Conservation (phyloP, 2,888 invertebrate species). For the Merodon equestris region DNA sequence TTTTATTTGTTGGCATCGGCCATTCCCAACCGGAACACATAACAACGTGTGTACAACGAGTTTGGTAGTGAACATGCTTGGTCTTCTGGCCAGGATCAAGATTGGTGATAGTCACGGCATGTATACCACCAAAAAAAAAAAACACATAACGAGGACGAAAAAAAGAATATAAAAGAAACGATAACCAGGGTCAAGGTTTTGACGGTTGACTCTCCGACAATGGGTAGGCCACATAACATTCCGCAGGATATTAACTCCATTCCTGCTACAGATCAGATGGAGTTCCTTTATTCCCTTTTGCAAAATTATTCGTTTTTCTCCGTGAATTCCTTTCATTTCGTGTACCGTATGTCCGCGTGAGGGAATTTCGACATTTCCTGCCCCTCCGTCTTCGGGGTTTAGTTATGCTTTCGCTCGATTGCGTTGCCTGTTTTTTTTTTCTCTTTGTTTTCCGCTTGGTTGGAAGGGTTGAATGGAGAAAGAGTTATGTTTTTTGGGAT, state of each 20-base stretch:
- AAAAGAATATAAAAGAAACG: constrained; percentile 12
- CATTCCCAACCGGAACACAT: constrained; percentile 43
- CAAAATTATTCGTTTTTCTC: constrained; percentile 17
- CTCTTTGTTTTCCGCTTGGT: too few relatives aligned
- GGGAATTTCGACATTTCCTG: constrained; percentile 30
- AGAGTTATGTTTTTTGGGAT: constrained; percentile 12
- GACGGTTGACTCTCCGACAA: constrained; percentile 64
- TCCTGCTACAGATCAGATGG: constrained; percentile 54
- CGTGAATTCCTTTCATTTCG: constrained; percentile 46
- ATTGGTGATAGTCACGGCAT: constrained; percentile 27
- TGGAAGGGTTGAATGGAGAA: not conserved
- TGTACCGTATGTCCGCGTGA: constrained; percentile 27
- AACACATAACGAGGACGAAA: constrained; percentile 2
- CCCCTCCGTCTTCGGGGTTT: constrained; percentile 18
- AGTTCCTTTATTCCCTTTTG: constrained; percentile 34
- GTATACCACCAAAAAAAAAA: not conserved
- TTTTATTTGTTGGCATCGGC: constrained; percentile 19
- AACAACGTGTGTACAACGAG: constrained; percentile 59
- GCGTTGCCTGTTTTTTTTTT: constrained; percentile 41
- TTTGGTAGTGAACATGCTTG: constrained; percentile 54
- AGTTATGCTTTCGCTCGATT: constrained; percentile 64
- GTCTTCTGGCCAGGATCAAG: constrained; percentile 43
- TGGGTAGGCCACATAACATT: constrained; percentile 66
- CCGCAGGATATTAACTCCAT: constrained; percentile 69
- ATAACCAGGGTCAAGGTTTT: constrained; percentile 64